A percentile compares a stretch with the other conserved stretches of the same genome.
phyloP scores from a whole-genome alignment of 2,888 invertebrate species.

The Dioctria linearis region DNA sequence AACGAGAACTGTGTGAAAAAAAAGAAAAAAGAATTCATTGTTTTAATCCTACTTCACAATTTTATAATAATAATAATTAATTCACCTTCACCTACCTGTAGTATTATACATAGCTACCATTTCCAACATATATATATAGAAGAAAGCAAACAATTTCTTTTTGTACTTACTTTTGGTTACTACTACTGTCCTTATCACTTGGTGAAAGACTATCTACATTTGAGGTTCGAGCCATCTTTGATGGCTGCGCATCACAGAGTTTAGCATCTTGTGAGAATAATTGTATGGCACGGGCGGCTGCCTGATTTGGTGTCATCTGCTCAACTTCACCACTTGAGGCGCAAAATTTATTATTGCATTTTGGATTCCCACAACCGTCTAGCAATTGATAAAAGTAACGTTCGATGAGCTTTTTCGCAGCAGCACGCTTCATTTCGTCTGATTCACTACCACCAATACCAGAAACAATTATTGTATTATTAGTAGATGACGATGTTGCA shows the following conservation, averaged over 20 bases:
- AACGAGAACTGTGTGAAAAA: conserved; percentile 51
- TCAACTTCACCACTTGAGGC: conserved; percentile 90
- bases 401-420: conserved; percentile 89
- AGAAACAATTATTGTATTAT: conserved; percentile 25
- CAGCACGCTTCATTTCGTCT: conserved; percentile 82
- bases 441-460: conserved; percentile 68
- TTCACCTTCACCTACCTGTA: background rate
- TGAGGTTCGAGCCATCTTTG: conserved; percentile 80
- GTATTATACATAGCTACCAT: background rate
- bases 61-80: too few relatives aligned
- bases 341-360: conserved; percentile 89
- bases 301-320: conserved; percentile 87
- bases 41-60: background rate
- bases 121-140: background rate
- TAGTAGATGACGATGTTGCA: conserved; percentile 46
- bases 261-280: conserved; percentile 88
- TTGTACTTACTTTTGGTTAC: conserved; percentile 47
- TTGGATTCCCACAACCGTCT: conserved; percentile 92
- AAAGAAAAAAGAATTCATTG: too few relatives aligned
- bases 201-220: conserved; percentile 54
- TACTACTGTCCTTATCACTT: conserved; percentile 52
- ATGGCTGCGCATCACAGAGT: conserved; percentile 82
- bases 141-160: background rate
- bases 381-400: conserved; percentile 93
- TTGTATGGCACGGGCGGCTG: conserved; percentile 90